Evolutionary conservation across 1,140 invertebrate species (phyloP).

Genomic region (Drosophila chauvacae): DNA sequence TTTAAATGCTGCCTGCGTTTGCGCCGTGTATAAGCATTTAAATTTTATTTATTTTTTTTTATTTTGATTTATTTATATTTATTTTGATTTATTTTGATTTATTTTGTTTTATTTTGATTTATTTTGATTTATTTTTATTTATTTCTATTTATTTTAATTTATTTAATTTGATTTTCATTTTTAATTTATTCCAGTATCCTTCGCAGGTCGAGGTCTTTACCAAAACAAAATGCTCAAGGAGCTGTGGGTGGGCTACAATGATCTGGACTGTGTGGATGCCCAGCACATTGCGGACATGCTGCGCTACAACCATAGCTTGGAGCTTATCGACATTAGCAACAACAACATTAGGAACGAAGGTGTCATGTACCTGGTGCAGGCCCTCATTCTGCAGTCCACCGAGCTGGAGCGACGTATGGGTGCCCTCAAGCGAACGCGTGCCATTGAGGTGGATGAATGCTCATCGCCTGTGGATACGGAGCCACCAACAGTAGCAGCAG

Average conservation of each 20-base stretch:
- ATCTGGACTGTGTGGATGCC: conserved; percentile 90
- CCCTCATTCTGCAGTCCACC: conserved; percentile 88
- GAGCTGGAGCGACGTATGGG: conserved; percentile 73
- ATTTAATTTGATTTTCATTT: not conserved
- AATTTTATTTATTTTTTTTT: conserved; percentile 22
- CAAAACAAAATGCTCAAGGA: conserved; percentile 92
- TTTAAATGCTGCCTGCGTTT: conserved; percentile 61
- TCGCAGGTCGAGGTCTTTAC: conserved; percentile 91
- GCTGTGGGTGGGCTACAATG: conserved; percentile 93
- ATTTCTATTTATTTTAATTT: conserved; percentile 3
- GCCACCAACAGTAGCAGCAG: not conserved
- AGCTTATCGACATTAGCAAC: conserved; percentile 92
- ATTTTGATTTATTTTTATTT: not conserved
- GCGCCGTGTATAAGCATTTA: conserved; percentile 57
- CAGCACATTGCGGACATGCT: conserved; percentile 90
- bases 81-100: not conserved
- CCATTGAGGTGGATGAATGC: conserved; percentile 77
- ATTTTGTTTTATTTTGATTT: not conserved
- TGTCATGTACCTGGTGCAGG: conserved; percentile 89
- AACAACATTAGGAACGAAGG: conserved; percentile 91
- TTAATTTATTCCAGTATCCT: conserved; percentile 30
- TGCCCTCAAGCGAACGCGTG: conserved; percentile 67
- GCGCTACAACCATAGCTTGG: conserved; percentile 88
- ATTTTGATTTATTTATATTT: not conserved
- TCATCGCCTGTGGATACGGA: conserved; percentile 59